Evolutionary conservation across 2,888 invertebrate genomes (phyloP).

Genomic region (Mesopsocus fuscifrons): DNA sequence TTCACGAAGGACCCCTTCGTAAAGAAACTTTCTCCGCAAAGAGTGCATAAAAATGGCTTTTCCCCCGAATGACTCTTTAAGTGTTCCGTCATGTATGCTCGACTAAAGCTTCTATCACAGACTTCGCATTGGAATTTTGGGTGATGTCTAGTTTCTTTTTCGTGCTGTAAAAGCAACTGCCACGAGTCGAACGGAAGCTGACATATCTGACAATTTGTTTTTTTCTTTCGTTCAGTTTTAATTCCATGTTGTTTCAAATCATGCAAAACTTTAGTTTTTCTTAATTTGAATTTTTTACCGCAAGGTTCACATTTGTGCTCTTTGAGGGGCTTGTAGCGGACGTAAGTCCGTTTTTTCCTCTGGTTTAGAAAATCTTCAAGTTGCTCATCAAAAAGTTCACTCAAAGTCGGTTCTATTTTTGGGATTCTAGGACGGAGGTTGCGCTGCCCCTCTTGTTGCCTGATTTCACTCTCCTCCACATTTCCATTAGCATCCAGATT

Average conservation of each 20-base stretch:
- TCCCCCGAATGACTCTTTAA: constrained; percentile 1
- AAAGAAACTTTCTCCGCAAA: not conserved
- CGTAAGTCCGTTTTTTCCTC: not conserved
- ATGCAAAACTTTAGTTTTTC: not conserved
- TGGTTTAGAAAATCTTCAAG: not conserved
- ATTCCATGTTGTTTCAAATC: constrained; percentile 2
- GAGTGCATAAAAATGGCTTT: not conserved
- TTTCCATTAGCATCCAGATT: no score
- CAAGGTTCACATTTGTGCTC: not conserved
- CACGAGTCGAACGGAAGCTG: not conserved
- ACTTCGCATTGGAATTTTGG: constrained; percentile 1
- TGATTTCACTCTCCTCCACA: no score
- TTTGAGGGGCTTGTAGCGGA: not conserved
- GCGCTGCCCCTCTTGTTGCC: no score
- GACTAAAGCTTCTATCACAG: not conserved
- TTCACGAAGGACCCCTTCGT: not conserved
- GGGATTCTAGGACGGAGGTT: no score
- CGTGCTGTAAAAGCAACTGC: not conserved
- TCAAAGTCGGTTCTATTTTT: no score
- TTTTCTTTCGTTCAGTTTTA: constrained; percentile 1
- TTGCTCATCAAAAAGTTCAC: no score
- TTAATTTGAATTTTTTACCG: not conserved
- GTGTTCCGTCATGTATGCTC: constrained; percentile 1
- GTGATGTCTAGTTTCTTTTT: constrained; percentile 3
- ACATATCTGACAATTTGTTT: not conserved